Evolutionary conservation across 2,888 invertebrate species (phyloP), one percentile per base, ranked within the genome.

Genomic region (Emmelina monodactyla): DNA sequence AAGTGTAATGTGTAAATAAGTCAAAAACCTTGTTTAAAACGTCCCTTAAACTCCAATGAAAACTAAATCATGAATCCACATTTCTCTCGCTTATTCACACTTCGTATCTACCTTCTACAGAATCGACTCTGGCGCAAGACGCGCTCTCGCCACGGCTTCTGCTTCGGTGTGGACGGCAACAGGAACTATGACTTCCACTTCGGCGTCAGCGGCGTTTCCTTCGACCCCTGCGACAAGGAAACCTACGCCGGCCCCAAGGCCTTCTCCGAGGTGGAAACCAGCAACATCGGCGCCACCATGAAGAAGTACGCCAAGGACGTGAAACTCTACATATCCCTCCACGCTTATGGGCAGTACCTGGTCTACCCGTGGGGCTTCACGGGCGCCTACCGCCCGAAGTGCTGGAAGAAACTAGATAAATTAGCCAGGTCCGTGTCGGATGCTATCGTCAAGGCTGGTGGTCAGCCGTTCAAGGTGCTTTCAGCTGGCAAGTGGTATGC

Each of bases 101-200:
- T n/a, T n/a, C n/a, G n/a, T n/a, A n/a, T n/a, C n/a, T n/a, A n/a
- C n/a, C n/a, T 47, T 45, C 55, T 48, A 33, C 55, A 88, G 86
- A 72, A 85, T 39, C 83, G 86, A 2, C 42, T 85, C 44, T 87
- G 87, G 87, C 78, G 87, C 36, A 86, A 87, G 53, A 87, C 85
- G 1, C 69, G 85, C 19, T 82, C 83, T 1, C 58, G 56, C 38
- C 45, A 46, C 2, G 41, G 45, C 1, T 31, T 39, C 0, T 89
- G 89, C 46, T 55, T 46, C 14, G 89, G 90, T 2, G 85, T 84
- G 0, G 89, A 89, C 46, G 83, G 83, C 3, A 89, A 89, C 55
- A 68, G 89, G 12, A 89, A 90, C 63, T 90, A 86, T 52, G 88
- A 82, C 12, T 84, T 75, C 52, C 80, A 85, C 45, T 89, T 88